Base-by-base conservation (phyloP, 1,140 invertebrate species). In the Galendromus occidentalis region DNA sequence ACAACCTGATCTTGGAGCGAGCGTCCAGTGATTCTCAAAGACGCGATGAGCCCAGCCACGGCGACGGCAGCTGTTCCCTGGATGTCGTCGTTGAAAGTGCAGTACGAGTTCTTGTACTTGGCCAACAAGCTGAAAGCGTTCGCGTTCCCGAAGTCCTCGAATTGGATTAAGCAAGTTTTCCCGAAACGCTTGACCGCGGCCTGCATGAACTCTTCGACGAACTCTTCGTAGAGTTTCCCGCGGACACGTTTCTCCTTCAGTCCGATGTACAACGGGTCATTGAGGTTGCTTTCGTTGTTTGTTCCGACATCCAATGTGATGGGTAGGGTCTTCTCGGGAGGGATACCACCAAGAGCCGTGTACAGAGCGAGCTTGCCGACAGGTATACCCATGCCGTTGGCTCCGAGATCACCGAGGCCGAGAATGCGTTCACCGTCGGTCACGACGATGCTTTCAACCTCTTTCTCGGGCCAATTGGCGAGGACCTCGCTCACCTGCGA, bases 131-230 rank as follows among this genome's bases (percentile, higher is more conserved):
- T 80, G 78, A 91, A 92, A 45, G 92, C 92, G 78, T 96, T 97
- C 69, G 84, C 81, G 72, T 92, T 88, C 30, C 86, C 92, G 75
- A 97, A 97, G 76, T 97, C 93, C 81, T 97, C 92, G 77, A 97
- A 96, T 82, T 96, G 80, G 64, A 82, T 78, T 25, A 79, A 70
- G 69, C 73, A 75, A 33, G 74, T 71, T 55, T 69, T 69, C 18
- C 79, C 78, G 68, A 72, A 79, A 68, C 89, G 85, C 75, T 84
- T 84, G 0, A 94, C 88, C 65, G 90, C 88, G 1, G 91, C 92
- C 73, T 88, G 79, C 92, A 98, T 97, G 74, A 98, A 98, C 76
- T 98, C 95, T 72, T 98, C 94, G 65, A 98, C 83, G 70, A 98
- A 86, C 44, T 87, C 86, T 74, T 98, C 93, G 76, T 98, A 98